Conservation (phyloP, 2,888 invertebrate genomes). For the Pediacus dermestoides region DNA sequence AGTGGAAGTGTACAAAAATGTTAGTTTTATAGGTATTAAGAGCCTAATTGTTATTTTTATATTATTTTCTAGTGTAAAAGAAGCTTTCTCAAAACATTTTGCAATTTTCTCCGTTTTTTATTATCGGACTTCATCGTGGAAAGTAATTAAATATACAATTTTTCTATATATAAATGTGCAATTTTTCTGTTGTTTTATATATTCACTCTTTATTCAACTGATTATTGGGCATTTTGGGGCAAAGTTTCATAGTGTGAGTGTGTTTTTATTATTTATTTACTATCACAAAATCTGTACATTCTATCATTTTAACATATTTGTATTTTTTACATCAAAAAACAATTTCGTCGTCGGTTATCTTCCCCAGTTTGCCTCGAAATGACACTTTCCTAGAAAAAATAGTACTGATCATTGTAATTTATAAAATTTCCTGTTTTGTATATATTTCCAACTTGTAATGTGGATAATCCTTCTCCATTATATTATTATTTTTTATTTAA, state of each 20-base stretch:
- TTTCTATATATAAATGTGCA: slow-evolving; percentile 21
- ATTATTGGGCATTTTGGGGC: too few relatives aligned
- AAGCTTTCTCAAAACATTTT: slow-evolving; percentile 9
- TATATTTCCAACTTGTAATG: slow-evolving; percentile 33
- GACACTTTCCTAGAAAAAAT: too few relatives aligned
- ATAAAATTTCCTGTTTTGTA: slow-evolving; percentile 30
- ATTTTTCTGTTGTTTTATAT: slow-evolving; percentile 16
- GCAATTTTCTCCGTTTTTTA: slow-evolving; percentile 10
- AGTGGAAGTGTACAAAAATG: slow-evolving; percentile 49
- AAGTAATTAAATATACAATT: slow-evolving; percentile 3
- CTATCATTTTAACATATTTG: too few relatives aligned
- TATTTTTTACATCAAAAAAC: too few relatives aligned
- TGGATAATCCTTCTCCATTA: slow-evolving; percentile 25
- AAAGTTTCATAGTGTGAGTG: too few relatives aligned
- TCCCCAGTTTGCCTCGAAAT: too few relatives aligned
- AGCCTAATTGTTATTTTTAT: slow-evolving; percentile 53
- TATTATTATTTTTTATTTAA: too few relatives aligned
- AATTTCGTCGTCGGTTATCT: too few relatives aligned
- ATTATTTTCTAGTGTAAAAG: slow-evolving; percentile 45
- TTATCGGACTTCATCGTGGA: background rate
- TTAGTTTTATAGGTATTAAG: slow-evolving; percentile 45
- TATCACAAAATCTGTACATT: too few relatives aligned
- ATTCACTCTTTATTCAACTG: too few relatives aligned
- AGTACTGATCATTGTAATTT: slow-evolving; percentile 33
- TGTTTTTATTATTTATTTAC: too few relatives aligned